These are phyloP conservation scores for Chascanopsetta lugubris DNA, from an alignment of 2,113 vertebrate species.

Conservation along the genomic window DNA sequence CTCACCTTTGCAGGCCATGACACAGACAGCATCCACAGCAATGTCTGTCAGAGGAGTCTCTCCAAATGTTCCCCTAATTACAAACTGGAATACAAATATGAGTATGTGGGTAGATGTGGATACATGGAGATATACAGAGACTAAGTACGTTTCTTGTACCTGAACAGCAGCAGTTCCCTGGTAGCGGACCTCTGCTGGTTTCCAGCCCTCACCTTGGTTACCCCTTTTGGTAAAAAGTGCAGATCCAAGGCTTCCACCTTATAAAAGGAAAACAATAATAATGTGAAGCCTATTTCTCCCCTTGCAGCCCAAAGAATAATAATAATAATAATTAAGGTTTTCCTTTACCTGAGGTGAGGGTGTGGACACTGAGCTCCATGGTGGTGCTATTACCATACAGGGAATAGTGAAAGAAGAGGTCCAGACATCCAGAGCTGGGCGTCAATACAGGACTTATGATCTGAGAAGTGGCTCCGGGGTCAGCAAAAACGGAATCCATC, in stretches of 20 bases:
- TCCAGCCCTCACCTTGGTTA: conserved; percentile 78
- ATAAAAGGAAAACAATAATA: neutral
- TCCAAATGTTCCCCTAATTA: conserved; percentile 80
- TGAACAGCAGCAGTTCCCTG: conserved; percentile 49
- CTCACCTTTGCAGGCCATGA: conserved; percentile 79
- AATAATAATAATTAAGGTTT: neutral
- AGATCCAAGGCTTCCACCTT: conserved; percentile 64
- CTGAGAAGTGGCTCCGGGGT: conserved; percentile 55
- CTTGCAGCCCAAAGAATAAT: too few relatives aligned
- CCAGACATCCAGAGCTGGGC: conserved; percentile 74
- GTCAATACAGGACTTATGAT: conserved; percentile 75
- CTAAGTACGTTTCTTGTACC: conserved; percentile 58
- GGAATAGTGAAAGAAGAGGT: conserved; percentile 82
- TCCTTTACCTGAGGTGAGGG: conserved; percentile 67
- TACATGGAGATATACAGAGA: neutral
- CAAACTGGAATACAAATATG: conserved; percentile 77
- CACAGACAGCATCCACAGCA: conserved; percentile 83
- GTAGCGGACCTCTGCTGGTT: conserved; percentile 61
- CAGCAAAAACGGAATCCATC: conserved; percentile 66
- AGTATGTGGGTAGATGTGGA: neutral
- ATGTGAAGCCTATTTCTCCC: too few relatives aligned
- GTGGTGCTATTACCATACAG: conserved; percentile 76
- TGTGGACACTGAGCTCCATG: conserved; percentile 76
- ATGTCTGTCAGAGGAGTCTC: conserved; percentile 78
- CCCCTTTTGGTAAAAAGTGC: conserved; percentile 71